These are phyloP conservation scores for Acholoe squamosa DNA, from an alignment of 2,888 invertebrate species.

Conservation along the genomic window DNA sequence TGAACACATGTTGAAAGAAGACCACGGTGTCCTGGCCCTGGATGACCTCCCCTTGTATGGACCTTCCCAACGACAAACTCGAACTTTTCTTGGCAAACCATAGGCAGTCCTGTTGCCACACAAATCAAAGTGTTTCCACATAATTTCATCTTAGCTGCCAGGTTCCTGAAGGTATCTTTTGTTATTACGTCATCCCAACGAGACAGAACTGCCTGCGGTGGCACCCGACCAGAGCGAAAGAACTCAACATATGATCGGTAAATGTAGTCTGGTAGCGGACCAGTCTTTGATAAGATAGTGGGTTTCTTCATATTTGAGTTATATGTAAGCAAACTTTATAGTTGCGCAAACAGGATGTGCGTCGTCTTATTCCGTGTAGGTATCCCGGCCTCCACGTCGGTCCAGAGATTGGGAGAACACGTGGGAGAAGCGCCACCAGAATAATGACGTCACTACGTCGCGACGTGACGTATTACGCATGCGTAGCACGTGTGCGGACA, in stretches of 20 bases:
- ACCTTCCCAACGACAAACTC: background rate
- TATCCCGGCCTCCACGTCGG: no score
- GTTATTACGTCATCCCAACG: background rate
- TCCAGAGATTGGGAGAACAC: no score
- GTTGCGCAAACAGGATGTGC: no score
- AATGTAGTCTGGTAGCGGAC: constrained; percentile 27
- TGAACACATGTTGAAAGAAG: background rate
- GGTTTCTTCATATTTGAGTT: background rate
- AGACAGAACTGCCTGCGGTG: background rate
- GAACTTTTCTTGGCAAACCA: background rate
- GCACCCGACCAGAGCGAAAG: background rate
- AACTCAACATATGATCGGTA: background rate
- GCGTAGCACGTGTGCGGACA: no score
- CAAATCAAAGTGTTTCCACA: background rate
- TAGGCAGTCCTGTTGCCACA: background rate
- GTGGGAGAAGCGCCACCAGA: no score
- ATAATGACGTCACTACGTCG: no score
- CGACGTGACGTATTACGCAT: no score
- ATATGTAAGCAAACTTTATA: no score
- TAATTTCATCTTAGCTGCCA: background rate
- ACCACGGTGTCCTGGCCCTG: background rate
- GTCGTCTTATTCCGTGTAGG: no score
- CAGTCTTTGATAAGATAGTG: background rate
- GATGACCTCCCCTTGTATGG: background rate
- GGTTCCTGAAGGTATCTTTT: background rate